Percentiles rank a stretch among this genome's conserved stretches.
Evolutionary conservation across 2,113 vertebrate genomes (phyloP).

Genomic region (Micronycteris hirsuta): DNA sequence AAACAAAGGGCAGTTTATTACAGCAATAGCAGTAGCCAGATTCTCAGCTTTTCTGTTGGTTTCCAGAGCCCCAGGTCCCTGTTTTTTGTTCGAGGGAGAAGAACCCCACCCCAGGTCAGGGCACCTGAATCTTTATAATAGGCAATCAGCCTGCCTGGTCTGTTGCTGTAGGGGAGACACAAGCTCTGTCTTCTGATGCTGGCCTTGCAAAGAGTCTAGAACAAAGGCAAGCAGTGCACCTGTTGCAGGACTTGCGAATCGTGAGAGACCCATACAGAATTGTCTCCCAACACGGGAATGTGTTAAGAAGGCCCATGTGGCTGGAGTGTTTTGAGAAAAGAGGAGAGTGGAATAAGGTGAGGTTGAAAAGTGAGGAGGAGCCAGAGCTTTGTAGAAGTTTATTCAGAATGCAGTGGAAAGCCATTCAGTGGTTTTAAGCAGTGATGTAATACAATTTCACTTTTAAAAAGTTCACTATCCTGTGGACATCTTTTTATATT

Average conservation of each 20-base stretch:
- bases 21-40: not conserved
- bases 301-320: not conserved
- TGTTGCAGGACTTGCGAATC: not conserved
- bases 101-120: not conserved
- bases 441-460: not conserved
- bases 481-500: not conserved
- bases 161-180: not conserved
- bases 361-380: not conserved
- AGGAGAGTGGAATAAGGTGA: not conserved
- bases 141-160: not conserved
- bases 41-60: not conserved
- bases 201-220: not conserved
- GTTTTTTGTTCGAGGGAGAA: not conserved
- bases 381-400: not conserved
- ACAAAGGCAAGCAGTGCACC: not conserved
- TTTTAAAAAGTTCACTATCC: not conserved
- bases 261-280: not conserved
- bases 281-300: not conserved
- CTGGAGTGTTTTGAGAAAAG: not conserved
- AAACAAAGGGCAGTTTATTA: not conserved
- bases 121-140: not conserved
- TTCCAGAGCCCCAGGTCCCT: not conserved
- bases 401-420: not conserved
- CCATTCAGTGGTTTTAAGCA: not conserved
- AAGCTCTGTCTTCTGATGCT: not conserved